Base-by-base conservation (phyloP, 2,888 invertebrate species). In the Drosophila demipolita region DNA sequence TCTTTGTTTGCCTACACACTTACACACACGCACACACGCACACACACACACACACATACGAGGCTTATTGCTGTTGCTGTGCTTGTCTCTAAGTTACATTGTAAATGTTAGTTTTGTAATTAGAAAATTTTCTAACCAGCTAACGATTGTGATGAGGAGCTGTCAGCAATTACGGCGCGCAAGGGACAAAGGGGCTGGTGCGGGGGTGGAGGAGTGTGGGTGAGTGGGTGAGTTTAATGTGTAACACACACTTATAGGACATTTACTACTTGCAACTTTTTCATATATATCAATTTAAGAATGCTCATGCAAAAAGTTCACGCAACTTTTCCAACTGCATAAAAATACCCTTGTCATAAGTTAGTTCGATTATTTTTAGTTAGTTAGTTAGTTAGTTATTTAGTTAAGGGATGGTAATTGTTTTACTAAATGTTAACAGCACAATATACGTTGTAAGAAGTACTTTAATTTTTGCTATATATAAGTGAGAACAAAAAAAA, bases 21-120 rank as follows among this genome's bases (percentile, higher is more conserved):
- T 48, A 49, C 61, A 55, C 35, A 55, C 61, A 26, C 55, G 35
- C 66, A 33, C 49, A 65, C 55, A 66, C 57, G 64, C 52, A 35
- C 49, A 36, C 54, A 66, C 33, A 23, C 45, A 62, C 64, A 58
- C 66, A 57, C 57, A 64, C 53, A 48, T 6, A 1, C 29, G 29
- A 29, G 17, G 50, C 23, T 61, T 33, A 49, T 65, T 70, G 73
- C 64, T 80, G 71, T 68, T 80, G 52, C 66, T 70, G 63, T 64
- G 67, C 75, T 68, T 79, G 82, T 71, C 88, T 73, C 76, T 81
- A 78, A 89, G 83, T 83, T 86, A 86, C 86, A 87, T 87, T 89
- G 86, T 87, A 87, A 87, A 87, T 87, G 86, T 89, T 87, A 84
- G 86, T 89, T 89, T 87, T 87, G 89, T 87, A 87, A 86, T 86